These are phyloP conservation scores for Oncorhynchus mykiss DNA, from an alignment of 2,113 vertebrate species.

Conservation along the genomic window DNA sequence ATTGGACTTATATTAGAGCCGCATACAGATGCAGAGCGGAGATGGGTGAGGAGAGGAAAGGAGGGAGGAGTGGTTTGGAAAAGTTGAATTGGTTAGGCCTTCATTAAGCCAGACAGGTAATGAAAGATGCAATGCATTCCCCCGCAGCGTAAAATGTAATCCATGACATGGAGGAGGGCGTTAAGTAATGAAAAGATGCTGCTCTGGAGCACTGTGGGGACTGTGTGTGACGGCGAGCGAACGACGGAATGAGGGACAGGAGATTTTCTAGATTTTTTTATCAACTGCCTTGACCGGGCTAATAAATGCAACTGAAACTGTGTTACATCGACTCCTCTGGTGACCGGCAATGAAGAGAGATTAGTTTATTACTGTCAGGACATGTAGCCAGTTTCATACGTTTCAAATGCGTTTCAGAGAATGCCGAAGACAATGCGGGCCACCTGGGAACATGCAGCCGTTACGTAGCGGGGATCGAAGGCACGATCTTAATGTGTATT, in stretches of 20 bases:
- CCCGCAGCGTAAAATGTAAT: conserved; percentile 31
- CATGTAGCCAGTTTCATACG: no score
- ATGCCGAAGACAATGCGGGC: no score
- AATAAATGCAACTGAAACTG: conserved; percentile 4
- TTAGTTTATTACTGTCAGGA: no score
- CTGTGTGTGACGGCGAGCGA: neutral
- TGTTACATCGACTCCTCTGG: neutral
- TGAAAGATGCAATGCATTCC: conserved; percentile 24
- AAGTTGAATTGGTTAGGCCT: conserved; percentile 16
- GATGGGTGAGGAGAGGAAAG: neutral
- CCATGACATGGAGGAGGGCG: conserved; percentile 1
- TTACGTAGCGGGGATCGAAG: conserved; percentile 19
- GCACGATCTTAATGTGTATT: neutral
- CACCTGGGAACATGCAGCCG: neutral
- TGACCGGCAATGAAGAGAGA: neutral
- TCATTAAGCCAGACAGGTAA: conserved; percentile 26
- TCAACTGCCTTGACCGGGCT: neutral
- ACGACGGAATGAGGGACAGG: neutral
- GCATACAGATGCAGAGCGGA: neutral
- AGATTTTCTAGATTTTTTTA: neutral
- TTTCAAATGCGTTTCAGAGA: neutral
- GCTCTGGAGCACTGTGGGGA: neutral
- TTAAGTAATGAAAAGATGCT: conserved; percentile 33
- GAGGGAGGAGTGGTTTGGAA: neutral
- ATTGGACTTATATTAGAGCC: conserved; percentile 7